Evolutionary conservation across 2,888 invertebrate species (phyloP).

Genomic region (Apotomis capreana): DNA sequence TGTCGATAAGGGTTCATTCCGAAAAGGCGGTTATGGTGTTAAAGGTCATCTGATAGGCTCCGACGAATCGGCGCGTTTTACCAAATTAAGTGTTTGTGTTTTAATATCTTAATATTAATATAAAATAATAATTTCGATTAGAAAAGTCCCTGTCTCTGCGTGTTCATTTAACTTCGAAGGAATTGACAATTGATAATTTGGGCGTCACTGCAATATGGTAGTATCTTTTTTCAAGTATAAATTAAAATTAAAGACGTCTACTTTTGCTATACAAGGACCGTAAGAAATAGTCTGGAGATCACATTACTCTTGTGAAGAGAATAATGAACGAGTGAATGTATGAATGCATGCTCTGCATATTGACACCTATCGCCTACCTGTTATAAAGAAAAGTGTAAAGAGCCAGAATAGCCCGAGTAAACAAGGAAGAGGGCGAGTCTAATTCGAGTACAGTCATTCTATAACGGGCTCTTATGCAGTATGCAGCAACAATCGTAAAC

Average conservation of each 20-base stretch:
- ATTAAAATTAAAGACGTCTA: too few species aligned
- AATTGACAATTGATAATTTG: not conserved
- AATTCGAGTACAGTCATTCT: constrained; percentile 28
- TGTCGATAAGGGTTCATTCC: constrained; percentile 72
- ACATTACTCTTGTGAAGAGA: too few species aligned
- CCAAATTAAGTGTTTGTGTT: constrained; percentile 26
- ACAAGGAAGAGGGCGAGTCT: constrained; percentile 36
- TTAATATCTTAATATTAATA: constrained; percentile 3
- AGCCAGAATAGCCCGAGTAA: constrained; percentile 1
- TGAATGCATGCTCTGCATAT: not conserved
- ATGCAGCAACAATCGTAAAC: constrained; percentile 49
- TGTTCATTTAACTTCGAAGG: not conserved
- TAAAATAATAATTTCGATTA: not conserved
- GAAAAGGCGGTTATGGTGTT: constrained; percentile 70
- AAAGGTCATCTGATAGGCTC: constrained; percentile 72
- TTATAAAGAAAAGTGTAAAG: not conserved
- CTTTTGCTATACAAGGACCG: too few species aligned
- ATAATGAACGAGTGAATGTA: too few species aligned
- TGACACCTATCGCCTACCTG: not conserved
- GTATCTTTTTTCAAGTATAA: too few species aligned
- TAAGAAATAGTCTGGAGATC: too few species aligned
- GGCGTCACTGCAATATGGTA: too few species aligned
- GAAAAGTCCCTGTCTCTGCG: not conserved
- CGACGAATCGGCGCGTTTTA: constrained; percentile 44
- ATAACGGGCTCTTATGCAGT: constrained; percentile 37